Evolutionary conservation across 2,113 vertebrate genomes (phyloP).

Genomic region (Puntigrus tetrazona): DNA sequence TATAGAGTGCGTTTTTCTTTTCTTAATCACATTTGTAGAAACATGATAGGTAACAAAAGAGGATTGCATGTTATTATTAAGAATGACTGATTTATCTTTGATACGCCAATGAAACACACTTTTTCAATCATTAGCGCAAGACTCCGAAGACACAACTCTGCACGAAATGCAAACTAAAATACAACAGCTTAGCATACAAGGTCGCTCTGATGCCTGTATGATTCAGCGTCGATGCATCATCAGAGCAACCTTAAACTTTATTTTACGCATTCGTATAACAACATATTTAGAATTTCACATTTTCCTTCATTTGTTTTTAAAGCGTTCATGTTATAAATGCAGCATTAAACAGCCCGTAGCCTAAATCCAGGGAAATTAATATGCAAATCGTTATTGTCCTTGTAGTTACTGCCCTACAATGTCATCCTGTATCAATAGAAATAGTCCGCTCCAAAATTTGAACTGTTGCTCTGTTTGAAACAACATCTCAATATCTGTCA

Average conservation of each 20-base stretch:
- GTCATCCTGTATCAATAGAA: not conserved
- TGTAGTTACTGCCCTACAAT: not conserved
- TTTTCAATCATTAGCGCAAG: not conserved
- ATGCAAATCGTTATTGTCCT: too few relatives aligned
- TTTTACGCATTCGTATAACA: not conserved
- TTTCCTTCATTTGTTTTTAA: not conserved
- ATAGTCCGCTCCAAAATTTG: not conserved
- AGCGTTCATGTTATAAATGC: not conserved
- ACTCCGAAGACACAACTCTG: not conserved
- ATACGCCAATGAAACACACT: not conserved
- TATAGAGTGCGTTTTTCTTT: not conserved
- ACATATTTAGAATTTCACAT: not conserved
- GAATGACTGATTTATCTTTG: not conserved
- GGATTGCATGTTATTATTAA: not conserved
- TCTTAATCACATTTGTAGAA: slow-evolving; percentile 4
- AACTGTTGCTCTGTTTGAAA: not conserved
- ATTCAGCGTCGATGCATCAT: not conserved
- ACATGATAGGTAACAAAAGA: slow-evolving; percentile 1
- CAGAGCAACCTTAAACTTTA: not conserved
- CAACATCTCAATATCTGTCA: not conserved
- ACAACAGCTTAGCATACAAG: not conserved
- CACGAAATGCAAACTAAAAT: not conserved
- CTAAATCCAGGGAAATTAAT: not conserved
- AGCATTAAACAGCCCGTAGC: not conserved
- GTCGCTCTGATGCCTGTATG: not conserved